A percentile compares a stretch with the other conserved stretches of the same genome.
Evolutionary conservation across 2,888 invertebrate genomes (phyloP).

Genomic region (Pandemis cinnamomeana): DNA sequence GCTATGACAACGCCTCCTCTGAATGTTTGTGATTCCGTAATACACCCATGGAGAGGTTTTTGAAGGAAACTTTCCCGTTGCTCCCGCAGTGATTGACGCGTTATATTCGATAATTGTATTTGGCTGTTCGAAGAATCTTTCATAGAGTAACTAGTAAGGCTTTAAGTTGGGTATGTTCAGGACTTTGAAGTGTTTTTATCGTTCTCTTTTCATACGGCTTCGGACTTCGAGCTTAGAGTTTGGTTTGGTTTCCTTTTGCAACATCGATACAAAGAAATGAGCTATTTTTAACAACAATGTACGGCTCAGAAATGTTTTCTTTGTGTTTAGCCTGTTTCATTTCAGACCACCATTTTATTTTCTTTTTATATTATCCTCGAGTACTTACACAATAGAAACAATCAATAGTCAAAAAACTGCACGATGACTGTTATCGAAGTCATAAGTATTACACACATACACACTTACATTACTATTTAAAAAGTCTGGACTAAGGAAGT

Average conservation of each 20-base stretch:
- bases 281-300: neutral
- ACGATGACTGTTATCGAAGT: too few species aligned
- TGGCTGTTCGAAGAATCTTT: slow-evolving; percentile 53
- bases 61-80: slow-evolving; percentile 60
- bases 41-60: slow-evolving; percentile 57
- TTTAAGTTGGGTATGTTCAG: slow-evolving; percentile 46
- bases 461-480: too few species aligned
- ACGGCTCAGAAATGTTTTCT: neutral
- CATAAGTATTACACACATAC: too few species aligned
- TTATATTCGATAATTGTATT: slow-evolving; percentile 64
- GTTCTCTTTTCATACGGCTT: neutral
- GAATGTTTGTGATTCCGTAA: slow-evolving; percentile 75
- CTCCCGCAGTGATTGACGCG: slow-evolving; percentile 62
- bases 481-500: too few species aligned
- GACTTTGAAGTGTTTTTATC: slow-evolving; percentile 41
- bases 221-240: too few species aligned
- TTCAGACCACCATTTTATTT: neutral
- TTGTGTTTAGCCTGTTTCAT: neutral
- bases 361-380: too few species aligned
- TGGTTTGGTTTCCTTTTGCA: slow-evolving; percentile 5
- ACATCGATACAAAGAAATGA: neutral
- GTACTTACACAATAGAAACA: too few species aligned
- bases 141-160: slow-evolving; percentile 45
- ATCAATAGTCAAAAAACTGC: too few species aligned
- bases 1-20: slow-evolving; percentile 78